phyloP scores from a whole-genome alignment of 2,888 invertebrate species.

The Lumbricus terrestris region DNA sequence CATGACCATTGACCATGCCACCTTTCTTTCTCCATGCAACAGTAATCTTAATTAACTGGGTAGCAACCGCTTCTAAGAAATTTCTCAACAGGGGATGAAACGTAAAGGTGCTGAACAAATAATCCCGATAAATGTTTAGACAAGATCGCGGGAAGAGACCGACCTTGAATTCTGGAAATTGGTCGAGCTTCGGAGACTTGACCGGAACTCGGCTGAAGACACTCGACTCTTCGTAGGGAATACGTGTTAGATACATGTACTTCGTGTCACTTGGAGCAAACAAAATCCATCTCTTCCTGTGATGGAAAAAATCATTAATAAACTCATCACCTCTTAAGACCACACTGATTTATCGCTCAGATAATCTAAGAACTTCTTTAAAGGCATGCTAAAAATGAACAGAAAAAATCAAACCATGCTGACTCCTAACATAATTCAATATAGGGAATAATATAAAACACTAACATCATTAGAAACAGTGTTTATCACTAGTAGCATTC shows the following conservation, averaged over 20 bases:
- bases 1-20: not conserved
- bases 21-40: not conserved
- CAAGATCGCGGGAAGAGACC: not conserved
- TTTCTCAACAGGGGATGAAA: not conserved
- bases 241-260: constrained; percentile 72
- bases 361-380: not conserved
- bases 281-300: constrained; percentile 84
- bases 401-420: not conserved
- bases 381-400: not conserved
- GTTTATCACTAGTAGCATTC: too few species aligned
- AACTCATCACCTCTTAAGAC: not conserved
- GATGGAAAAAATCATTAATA: not conserved
- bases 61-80: not conserved
- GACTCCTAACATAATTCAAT: not conserved
- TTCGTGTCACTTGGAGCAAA: constrained; percentile 77
- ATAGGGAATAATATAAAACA: not conserved
- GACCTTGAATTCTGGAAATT: constrained; percentile 26
- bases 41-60: not conserved
- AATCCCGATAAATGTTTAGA: not conserved
- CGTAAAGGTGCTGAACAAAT: not conserved
- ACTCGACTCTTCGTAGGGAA: constrained; percentile 95
- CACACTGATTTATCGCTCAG: not conserved
- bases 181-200: constrained; percentile 27
- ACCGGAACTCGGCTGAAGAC: constrained; percentile 78
- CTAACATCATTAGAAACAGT: too few species aligned